These are phyloP conservation scores for Ichneumoninae sp. DNA, from an alignment of 2,888 invertebrate species.

Conservation along the genomic window DNA sequence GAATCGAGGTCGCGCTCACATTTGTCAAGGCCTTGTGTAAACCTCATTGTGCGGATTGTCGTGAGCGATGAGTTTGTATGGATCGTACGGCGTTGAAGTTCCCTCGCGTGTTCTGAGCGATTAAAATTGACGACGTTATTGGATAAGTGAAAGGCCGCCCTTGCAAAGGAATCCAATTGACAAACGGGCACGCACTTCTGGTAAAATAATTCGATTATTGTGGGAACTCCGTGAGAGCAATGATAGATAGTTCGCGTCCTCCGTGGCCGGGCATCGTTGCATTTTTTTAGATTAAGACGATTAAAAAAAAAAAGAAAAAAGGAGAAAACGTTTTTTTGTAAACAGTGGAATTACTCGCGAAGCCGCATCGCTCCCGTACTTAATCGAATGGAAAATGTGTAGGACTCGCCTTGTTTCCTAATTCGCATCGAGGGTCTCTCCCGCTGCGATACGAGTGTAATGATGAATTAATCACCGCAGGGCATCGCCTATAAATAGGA, in stretches of 20 bases:
- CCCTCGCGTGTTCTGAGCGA: not conserved
- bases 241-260: conserved; percentile 31
- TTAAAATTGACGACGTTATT: conserved; percentile 1
- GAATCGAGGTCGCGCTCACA: not conserved
- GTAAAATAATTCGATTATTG: conserved; percentile 34
- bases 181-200: not conserved
- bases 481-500: conserved; percentile 54
- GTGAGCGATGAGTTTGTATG: not conserved
- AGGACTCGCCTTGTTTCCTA: conserved; percentile 21
- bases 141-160: not conserved
- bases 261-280: conserved; percentile 20
- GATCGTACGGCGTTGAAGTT: not conserved
- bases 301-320: not conserved
- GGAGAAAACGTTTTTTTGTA: conserved; percentile 48
- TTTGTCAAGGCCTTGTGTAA: not conserved
- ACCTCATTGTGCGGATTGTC: not conserved
- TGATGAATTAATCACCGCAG: conserved; percentile 48
- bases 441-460: conserved; percentile 69
- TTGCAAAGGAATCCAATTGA: conserved; percentile 14
- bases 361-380: conserved; percentile 45
- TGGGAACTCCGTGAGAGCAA: conserved; percentile 40
- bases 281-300: conserved; percentile 28
- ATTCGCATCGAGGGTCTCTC: conserved; percentile 33
- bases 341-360: conserved; percentile 26
- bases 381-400: conserved; percentile 53